Evolutionary conservation across 2,888 invertebrate genomes (phyloP).

Genomic region (Dicranocentrus wangi): DNA sequence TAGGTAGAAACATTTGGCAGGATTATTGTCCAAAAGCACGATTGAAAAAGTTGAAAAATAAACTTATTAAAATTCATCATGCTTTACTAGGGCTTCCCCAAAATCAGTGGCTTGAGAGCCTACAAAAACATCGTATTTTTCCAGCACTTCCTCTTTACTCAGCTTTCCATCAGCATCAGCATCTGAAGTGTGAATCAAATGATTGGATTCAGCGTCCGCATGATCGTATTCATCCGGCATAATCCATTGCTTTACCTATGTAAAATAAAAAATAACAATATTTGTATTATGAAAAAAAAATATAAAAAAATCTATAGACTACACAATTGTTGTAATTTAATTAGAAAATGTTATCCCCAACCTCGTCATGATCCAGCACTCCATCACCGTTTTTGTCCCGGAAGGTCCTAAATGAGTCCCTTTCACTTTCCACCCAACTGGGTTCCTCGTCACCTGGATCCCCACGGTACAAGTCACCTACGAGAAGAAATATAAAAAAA

Average conservation of each 20-base stretch:
- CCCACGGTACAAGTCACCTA: conserved; percentile 90
- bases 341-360: conserved; percentile 74
- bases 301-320: conserved; percentile 6
- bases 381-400: conserved; percentile 89
- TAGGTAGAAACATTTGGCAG: conserved; percentile 34
- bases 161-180: conserved; percentile 91
- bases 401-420: conserved; percentile 90
- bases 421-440: conserved; percentile 95
- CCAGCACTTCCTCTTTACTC: conserved; percentile 90
- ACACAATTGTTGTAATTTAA: not conserved
- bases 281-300: too few species aligned
- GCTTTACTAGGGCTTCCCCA: conserved; percentile 94
- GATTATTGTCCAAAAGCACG: conserved; percentile 51
- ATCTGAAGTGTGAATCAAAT: conserved; percentile 96
- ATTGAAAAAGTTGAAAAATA: not conserved
- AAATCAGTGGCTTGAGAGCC: conserved; percentile 99
- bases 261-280: too few species aligned
- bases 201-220: conserved; percentile 95
- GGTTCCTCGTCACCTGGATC: conserved; percentile 86
- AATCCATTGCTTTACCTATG: conserved; percentile 88
- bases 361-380: conserved; percentile 89
- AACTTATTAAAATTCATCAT: conserved; percentile 90
- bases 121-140: conserved; percentile 97
- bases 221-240: conserved; percentile 97
- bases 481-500: conserved; percentile 57